Evolutionary conservation across 2,888 invertebrate species (phyloP), one percentile per base, ranked within the genome.

Genomic region (Deilephila elpenor): DNA sequence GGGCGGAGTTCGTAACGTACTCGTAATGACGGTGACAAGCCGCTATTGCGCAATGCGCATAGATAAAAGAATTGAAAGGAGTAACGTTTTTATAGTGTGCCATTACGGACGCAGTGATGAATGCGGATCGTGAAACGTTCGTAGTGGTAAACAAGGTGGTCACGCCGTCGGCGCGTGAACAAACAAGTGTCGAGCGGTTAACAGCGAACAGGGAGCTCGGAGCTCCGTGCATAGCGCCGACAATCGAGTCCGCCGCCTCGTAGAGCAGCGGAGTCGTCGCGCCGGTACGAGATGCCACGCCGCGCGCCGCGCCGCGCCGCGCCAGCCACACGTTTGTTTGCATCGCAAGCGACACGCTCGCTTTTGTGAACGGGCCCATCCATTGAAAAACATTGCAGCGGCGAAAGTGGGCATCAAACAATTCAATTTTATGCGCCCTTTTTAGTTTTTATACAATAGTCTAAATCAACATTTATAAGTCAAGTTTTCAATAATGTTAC

Each of bases 81-180:
- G 61, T 32, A 71, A 62, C 71, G 73, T 73, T 82, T 78, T 79
- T 83, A 79, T 81, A 75, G 75, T 79, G 73, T 82, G 81, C 82
- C 81, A 86, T 83, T 83, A 85, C 83, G 80, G 80, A 78, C 81
- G 82, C 80, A 84, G 80, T 84, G 84, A 87, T 87, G 89, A 88
- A 87, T 89, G 86, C 84, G 84, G 83, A 85, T 86, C 84, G 86
- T 86, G 88, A 88, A 85, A 81, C 88, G 88, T 84, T 84, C 83
- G 88, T 82, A 86, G 87, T 90, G 84, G 91, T 93, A 93, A 93
- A 93, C 92, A 93, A 93, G 89, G 86, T 87, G 88, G 85, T 88
- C 94, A 93, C 90, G 93, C 88, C 78, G 89, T 72, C 86, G 83
- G 83, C 89, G 92, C 94, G 93, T 94, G 93, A 91, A 93, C 92